A percentile compares a stretch with the other conserved stretches of the same genome.
Evolutionary conservation across 2,888 invertebrate genomes (phyloP).

Genomic region (Criorhina ranunculi): DNA sequence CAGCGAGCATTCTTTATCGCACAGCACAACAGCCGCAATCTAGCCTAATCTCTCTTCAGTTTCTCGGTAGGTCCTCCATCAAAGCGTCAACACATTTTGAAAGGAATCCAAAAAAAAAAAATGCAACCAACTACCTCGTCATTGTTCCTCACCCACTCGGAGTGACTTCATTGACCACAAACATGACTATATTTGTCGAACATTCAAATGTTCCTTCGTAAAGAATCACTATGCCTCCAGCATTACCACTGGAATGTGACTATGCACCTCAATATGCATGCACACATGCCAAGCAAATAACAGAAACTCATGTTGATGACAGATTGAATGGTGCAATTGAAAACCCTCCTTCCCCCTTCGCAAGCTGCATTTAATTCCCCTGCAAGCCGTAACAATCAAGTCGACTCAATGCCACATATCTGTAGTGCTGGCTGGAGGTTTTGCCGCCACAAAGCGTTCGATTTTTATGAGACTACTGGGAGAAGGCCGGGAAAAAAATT

Average conservation of each 20-base stretch:
- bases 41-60: too few relatives aligned
- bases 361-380: slow-evolving; percentile 62
- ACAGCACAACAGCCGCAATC: too few relatives aligned
- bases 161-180: slow-evolving; percentile 23
- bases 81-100: neutral
- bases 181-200: slow-evolving; percentile 1
- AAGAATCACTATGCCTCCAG: slow-evolving; percentile 24
- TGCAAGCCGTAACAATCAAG: slow-evolving; percentile 50
- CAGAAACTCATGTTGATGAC: slow-evolving; percentile 53
- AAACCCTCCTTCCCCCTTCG: slow-evolving; percentile 29
- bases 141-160: neutral
- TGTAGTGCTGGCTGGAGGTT: slow-evolving; percentile 28
- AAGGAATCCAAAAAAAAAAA: neutral
- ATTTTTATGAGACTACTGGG: slow-evolving; percentile 48
- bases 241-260: slow-evolving; percentile 50
- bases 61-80: too few relatives aligned
- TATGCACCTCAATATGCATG: slow-evolving; percentile 42
- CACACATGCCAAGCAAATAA: slow-evolving; percentile 23
- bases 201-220: slow-evolving; percentile 38
- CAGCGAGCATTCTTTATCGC: too few relatives aligned
- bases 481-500: slow-evolving; percentile 15
- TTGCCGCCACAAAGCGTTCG: slow-evolving; percentile 53
- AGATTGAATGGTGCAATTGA: slow-evolving; percentile 62
- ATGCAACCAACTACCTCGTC: neutral
- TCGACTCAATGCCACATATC: slow-evolving; percentile 62